A percentile compares a stretch with the other conserved stretches of the same genome.
Conservation (phyloP, 1,140 invertebrate species). For the Drosophila arawakana region DNA sequence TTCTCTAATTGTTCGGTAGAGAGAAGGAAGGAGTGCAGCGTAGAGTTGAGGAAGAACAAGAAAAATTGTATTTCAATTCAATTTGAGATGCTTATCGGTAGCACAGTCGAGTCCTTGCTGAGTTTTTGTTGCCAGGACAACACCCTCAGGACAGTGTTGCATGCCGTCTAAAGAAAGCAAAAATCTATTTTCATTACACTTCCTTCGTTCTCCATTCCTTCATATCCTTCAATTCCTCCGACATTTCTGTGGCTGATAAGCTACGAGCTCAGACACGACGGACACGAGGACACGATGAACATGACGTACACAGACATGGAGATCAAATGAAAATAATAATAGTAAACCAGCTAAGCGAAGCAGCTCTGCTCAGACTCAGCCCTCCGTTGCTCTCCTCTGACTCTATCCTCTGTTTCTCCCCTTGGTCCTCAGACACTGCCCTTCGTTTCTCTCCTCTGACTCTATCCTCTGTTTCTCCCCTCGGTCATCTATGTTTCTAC, state of each 20-base stretch:
- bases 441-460: too few relatives aligned
- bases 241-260: conserved; percentile 69
- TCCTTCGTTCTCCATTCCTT: not conserved
- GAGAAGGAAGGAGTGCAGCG: conserved; percentile 5
- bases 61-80: conserved; percentile 73
- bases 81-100: conserved; percentile 67
- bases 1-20: conserved; percentile 57
- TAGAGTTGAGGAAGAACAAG: conserved; percentile 22
- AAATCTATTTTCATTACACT: conserved; percentile 55
- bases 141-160: not conserved
- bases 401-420: too few relatives aligned
- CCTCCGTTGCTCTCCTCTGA: too few relatives aligned
- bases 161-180: conserved; percentile 4
- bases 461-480: not conserved
- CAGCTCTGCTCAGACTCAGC: not conserved
- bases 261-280: conserved; percentile 23
- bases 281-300: not conserved
- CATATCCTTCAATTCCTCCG: not conserved
- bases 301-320: conserved; percentile 8
- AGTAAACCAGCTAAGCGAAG: conserved; percentile 52
- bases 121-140: conserved; percentile 43
- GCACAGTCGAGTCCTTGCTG: not conserved
- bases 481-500: not conserved
- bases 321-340: conserved; percentile 63
- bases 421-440: too few relatives aligned